These are phyloP conservation scores for Delphinus delphis DNA, from an alignment of 2,113 vertebrate genomes.

Conservation along the genomic window DNA sequence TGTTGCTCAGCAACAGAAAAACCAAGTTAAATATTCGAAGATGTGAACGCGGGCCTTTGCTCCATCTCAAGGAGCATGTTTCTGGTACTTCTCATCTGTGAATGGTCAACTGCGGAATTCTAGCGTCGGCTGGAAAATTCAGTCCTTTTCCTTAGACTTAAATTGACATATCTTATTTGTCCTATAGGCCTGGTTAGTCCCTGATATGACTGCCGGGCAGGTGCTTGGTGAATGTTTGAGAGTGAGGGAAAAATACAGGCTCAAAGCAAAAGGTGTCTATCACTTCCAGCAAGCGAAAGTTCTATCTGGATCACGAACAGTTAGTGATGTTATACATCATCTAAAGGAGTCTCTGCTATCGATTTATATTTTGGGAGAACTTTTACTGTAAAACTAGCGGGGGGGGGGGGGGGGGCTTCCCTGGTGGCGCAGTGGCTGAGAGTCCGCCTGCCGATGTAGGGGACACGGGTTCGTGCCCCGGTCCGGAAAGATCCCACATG, in stretches of 20 bases:
- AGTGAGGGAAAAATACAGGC: not conserved
- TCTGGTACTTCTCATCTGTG: not conserved
- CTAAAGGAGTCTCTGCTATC: not conserved
- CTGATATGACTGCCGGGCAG: not conserved
- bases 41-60: not conserved
- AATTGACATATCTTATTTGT: not conserved
- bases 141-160: not conserved
- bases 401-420: too few species aligned
- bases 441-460: too few species aligned
- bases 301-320: not conserved
- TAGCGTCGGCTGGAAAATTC: not conserved
- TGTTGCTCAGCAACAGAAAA: not conserved
- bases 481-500: too few species aligned
- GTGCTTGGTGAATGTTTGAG: not conserved
- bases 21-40: not conserved
- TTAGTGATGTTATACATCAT: not conserved
- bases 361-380: not conserved
- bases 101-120: not conserved
- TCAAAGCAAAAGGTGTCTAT: not conserved
- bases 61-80: not conserved
- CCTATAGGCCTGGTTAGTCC: not conserved
- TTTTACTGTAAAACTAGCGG: not conserved
- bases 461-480: too few species aligned
- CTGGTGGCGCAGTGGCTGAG: too few species aligned
- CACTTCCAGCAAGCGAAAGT: not conserved